Evolutionary conservation across 2,888 invertebrate species (phyloP).

Genomic region (Pseudococcus longispinus): DNA sequence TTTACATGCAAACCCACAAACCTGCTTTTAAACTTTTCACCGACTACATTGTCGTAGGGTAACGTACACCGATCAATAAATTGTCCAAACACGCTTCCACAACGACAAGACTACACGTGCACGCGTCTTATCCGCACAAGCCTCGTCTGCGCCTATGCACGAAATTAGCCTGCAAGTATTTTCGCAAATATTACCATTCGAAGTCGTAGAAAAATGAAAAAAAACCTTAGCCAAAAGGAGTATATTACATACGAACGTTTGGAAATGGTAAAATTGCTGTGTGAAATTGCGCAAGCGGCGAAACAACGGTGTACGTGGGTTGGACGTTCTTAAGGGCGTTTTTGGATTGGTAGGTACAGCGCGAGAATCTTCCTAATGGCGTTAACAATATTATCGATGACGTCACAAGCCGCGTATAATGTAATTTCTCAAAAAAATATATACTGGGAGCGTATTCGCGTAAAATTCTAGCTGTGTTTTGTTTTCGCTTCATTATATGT

Average conservation of each 20-base stretch:
- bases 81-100: constrained; percentile 15
- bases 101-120: constrained; percentile 23
- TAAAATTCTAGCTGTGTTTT: background rate
- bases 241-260: background rate
- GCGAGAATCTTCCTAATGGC: constrained; percentile 34
- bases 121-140: constrained; percentile 6
- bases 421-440: constrained; percentile 45
- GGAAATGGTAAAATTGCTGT: background rate
- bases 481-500: constrained; percentile 1
- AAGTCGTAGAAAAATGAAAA: background rate
- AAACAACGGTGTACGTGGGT: constrained; percentile 2
- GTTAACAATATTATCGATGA: constrained; percentile 48
- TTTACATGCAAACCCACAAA: constrained; percentile 20
- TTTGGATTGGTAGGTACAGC: constrained; percentile 41
- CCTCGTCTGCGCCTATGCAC: background rate
- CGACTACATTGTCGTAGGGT: constrained; percentile 22
- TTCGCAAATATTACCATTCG: background rate
- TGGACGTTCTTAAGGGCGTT: constrained; percentile 48
- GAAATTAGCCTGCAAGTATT: background rate
- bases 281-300: constrained; percentile 40
- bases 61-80: constrained; percentile 27
- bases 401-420: constrained; percentile 40
- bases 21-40: constrained; percentile 9
- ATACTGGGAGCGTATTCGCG: background rate
- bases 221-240: background rate